Percentiles rank a stretch among this genome's conserved stretches.
These are phyloP conservation scores for Merops nubicus DNA, from an alignment of 2,113 vertebrate genomes.

Conservation along the genomic window DNA sequence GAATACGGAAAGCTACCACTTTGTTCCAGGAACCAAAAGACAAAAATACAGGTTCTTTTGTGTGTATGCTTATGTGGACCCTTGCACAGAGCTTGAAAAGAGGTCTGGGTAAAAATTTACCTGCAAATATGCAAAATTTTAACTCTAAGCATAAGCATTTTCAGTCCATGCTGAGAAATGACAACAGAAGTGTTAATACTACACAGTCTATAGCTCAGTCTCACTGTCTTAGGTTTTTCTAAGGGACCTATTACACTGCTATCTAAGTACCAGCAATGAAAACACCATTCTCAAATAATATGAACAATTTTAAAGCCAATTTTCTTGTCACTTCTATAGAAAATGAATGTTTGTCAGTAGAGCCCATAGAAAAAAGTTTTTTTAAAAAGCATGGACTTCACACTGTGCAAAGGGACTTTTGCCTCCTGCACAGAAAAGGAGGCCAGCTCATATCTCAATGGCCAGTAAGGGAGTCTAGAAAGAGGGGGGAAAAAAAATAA, in stretches of 20 bases:
- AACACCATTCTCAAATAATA: not conserved
- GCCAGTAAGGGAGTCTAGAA: not conserved
- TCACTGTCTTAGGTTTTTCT: not conserved
- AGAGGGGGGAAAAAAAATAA: not conserved
- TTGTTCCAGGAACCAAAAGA: not conserved
- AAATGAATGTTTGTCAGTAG: not conserved
- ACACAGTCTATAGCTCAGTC: not conserved
- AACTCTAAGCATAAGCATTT: not conserved
- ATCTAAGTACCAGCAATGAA: not conserved
- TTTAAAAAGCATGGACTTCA: not conserved
- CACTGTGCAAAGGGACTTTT: not conserved
- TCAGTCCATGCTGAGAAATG: not conserved
- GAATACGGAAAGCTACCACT: not conserved
- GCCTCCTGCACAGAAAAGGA: not conserved
- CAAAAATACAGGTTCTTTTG: not conserved
- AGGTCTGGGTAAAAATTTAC: not conserved
- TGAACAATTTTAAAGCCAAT: conserved; percentile 22
- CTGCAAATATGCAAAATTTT: not conserved
- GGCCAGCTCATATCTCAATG: not conserved
- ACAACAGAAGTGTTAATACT: not conserved
- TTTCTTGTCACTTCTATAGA: conserved; percentile 18
- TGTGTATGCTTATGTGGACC: not conserved
- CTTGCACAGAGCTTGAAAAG: not conserved
- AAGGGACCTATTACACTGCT: not conserved
- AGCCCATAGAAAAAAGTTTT: not conserved